Percentiles rank a stretch among this genome's conserved stretches.
Evolutionary conservation across 2,113 vertebrate species (phyloP).

Genomic region (Scomber scombrus): DNA sequence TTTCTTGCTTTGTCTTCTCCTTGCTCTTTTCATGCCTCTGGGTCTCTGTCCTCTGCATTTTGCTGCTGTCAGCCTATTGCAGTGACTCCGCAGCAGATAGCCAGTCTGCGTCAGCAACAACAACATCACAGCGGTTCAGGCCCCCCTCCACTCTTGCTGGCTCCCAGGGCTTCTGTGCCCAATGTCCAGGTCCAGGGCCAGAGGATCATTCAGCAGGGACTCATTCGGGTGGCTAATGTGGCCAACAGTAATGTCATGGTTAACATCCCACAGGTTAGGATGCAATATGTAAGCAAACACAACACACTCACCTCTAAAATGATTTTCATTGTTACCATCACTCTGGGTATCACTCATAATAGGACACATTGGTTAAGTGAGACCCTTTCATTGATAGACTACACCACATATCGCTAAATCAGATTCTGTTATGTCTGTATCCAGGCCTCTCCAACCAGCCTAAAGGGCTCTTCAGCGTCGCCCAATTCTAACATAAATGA

Average conservation of each 20-base stretch:
- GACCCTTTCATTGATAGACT: background rate
- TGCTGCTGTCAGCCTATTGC: conserved; percentile 82
- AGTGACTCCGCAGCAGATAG: conserved; percentile 93
- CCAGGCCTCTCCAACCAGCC: conserved; percentile 89
- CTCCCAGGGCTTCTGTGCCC: conserved; percentile 93
- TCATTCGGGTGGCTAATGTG: conserved; percentile 96
- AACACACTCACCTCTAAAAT: background rate
- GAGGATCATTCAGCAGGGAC: conserved; percentile 96
- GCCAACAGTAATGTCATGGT: conserved; percentile 93
- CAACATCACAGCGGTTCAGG: conserved; percentile 94
- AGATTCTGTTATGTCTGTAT: conserved; percentile 14
- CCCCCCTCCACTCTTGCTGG: conserved; percentile 93
- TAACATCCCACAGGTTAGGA: conserved; percentile 89
- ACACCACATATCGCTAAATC: background rate
- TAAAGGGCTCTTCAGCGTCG: conserved; percentile 88
- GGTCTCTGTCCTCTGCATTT: background rate
- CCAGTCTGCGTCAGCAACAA: conserved; percentile 93
- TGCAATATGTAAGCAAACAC: background rate
- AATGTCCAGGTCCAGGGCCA: conserved; percentile 96
- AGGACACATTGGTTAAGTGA: too few relatives aligned
- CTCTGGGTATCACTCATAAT: too few relatives aligned
- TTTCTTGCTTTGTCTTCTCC: background rate
- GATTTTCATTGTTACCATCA: too few relatives aligned
- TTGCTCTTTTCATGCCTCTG: background rate
- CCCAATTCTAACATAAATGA: conserved; percentile 84